Base-by-base conservation (phyloP, 2,113 vertebrate species). In the Calyptommatus sinebrachiatus region DNA sequence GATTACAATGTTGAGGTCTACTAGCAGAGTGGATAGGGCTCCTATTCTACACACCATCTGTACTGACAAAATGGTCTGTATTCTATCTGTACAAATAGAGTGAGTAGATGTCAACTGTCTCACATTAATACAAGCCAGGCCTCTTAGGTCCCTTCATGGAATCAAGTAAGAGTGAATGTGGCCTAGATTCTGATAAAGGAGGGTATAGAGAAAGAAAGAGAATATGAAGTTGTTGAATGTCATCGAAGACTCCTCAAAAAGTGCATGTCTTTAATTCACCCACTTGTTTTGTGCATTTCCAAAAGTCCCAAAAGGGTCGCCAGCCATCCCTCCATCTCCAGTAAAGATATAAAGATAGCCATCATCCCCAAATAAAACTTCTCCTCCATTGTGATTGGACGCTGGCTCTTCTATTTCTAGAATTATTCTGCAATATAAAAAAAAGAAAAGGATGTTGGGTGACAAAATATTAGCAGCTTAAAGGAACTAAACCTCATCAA, bases 231-330 rank as follows among this genome's bases (percentile, higher is more conserved):
- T 31, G 69, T 3, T 22, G 62, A 69, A 41, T n/a, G 3, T 4
- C n/a, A 0, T 20, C 26, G 80, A 7, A 60, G 45, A 41, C 10
- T 31, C 20, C 61, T 61, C n/a, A 9, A 62, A 48, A 79, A 81
- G 5, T 61, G 21, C n/a, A 45, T 16, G 3, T 71, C 68, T 76
- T 63, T 53, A 41, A 31, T 71, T 2, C 22, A 83, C 96, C 87
- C 94, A 99, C 98, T 97, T 99, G 95, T 99, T 99, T 86, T 99
- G 98, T 14, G 98, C 93, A 8, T 99, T 99, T 88, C 98, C 98
- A 81, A 96, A 98, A 86, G 94, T 92, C 10, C 98, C 98, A 82
- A 99, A 99, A 41, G 98, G 98, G 88, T 99, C 98, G 83, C 98
- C 98, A 8, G 97, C 98, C 97, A 99, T 99, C 60, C 98, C 98